These are phyloP conservation scores for Quiscalus mexicanus DNA, from an alignment of 2,113 vertebrate genomes.

Conservation along the genomic window DNA sequence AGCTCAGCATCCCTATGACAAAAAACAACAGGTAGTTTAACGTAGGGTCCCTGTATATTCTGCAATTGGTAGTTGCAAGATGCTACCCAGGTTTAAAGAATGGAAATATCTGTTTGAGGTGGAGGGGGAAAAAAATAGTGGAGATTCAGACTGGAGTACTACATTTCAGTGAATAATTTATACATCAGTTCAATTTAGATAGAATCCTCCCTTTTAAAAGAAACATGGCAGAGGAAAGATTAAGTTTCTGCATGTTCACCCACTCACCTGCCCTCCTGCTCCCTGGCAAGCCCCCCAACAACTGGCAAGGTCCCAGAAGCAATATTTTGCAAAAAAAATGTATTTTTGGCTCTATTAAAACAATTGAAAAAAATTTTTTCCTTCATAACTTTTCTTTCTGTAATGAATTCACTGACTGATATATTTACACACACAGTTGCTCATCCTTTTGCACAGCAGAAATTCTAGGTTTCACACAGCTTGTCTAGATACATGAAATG, in stretches of 20 bases:
- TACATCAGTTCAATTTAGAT: neutral
- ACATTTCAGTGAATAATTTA: neutral
- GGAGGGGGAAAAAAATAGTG: neutral
- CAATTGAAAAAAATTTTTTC: rapidly evolving
- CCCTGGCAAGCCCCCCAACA: neutral
- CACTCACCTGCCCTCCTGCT: neutral
- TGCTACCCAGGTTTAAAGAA: neutral
- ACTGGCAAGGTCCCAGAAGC: neutral
- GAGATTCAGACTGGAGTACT: neutral
- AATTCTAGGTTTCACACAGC: neutral
- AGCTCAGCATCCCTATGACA: neutral
- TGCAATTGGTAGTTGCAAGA: neutral
- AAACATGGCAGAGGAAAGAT: neutral
- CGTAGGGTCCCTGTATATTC: neutral
- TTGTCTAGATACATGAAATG: neutral
- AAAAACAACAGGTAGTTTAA: neutral
- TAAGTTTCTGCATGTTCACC: neutral
- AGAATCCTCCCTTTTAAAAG: neutral
- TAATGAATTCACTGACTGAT: neutral
- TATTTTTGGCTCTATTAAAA: neutral
- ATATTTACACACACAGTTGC: neutral
- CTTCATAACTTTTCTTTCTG: neutral
- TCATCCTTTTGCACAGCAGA: neutral
- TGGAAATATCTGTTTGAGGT: neutral
- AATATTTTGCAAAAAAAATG: neutral